Evolutionary conservation across 2,888 invertebrate genomes (phyloP).

Genomic region (Hydriomena furcata): DNA sequence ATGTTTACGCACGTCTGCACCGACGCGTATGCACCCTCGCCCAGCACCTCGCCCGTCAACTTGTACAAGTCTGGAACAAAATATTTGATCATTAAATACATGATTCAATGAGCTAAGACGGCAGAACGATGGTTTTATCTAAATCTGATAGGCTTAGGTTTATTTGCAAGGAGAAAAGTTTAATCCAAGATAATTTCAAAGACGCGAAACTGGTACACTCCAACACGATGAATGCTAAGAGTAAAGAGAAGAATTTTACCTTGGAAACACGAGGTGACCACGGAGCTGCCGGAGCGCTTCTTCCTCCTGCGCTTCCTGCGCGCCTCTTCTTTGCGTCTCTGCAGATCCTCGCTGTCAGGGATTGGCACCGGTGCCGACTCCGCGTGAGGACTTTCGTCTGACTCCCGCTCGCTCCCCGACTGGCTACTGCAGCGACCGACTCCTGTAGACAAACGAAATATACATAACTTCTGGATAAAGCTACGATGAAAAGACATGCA

Average conservation of each 20-base stretch:
- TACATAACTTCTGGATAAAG: constrained; percentile 9
- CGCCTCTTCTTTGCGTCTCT: constrained; percentile 93
- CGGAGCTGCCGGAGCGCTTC: constrained; percentile 94
- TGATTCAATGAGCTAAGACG: no score
- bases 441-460: constrained; percentile 56
- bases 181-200: no score
- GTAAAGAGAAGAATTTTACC: constrained; percentile 74
- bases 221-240: no score
- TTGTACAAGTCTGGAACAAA: constrained; percentile 92
- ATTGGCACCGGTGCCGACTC: constrained; percentile 84
- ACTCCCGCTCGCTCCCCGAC: constrained; percentile 81
- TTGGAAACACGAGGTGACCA: constrained; percentile 95
- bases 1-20: constrained; percentile 97
- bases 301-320: constrained; percentile 94
- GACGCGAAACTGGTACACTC: no score
- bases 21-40: constrained; percentile 98
- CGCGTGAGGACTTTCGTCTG: constrained; percentile 68
- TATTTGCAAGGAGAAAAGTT: no score
- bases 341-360: constrained; percentile 85
- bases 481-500: background rate
- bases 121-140: no score
- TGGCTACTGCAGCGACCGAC: constrained; percentile 81
- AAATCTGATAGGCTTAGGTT: no score
- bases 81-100: background rate
- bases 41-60: constrained; percentile 96